Base-by-base conservation (phyloP, 1,140 invertebrate genomes). In the Drosophila obscura region DNA sequence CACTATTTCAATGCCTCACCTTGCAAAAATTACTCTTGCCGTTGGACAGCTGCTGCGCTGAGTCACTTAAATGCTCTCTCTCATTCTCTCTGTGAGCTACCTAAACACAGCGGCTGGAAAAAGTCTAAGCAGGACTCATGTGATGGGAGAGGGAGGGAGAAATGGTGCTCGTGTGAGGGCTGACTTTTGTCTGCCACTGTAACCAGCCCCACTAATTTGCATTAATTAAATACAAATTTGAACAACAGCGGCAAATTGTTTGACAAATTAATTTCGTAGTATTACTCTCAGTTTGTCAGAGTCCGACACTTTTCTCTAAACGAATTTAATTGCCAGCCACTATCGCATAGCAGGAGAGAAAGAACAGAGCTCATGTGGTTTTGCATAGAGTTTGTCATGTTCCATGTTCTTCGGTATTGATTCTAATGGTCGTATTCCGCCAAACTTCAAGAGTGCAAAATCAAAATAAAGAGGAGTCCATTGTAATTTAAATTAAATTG, bases 191-290 rank as follows among this genome's bases (percentile, higher is more conserved):
- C 13, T 11, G 24, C 11, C 8, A 50, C 31, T 51, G 28, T 51
- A 55, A 19, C 55, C 48, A 19, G 8, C 8, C 15, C 15, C 64
- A 76, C 81, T 87, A 72, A 87, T 72, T 59, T 68, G 59, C 62
- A 88, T 88, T 88, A 88, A 88, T 89, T 88, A 73, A 88, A 88
- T 83, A 83, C 66, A 77, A 65, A 71, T 77, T 76, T 87, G 41
- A 77, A 87, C 79, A 77, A 67, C 71, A 82, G 60, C 67, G 49
- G 76, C 48, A 76, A 87, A 82, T 82, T 73, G 76, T 67, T 77
- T 65, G 67, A 83, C 59, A 88, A 88, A 80, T 83, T 73, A 88
- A 83, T 88, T 83, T 77, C 64, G 64, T 72, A 67, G 75, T 81
- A 68, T 31, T 31, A 31, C 31, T 31, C 31, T 31, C 46, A 69